These are phyloP conservation scores for Oryzias dopingdopingensis DNA, from an alignment of 2,797 vertebrate genomes.

Conservation along the genomic window DNA sequence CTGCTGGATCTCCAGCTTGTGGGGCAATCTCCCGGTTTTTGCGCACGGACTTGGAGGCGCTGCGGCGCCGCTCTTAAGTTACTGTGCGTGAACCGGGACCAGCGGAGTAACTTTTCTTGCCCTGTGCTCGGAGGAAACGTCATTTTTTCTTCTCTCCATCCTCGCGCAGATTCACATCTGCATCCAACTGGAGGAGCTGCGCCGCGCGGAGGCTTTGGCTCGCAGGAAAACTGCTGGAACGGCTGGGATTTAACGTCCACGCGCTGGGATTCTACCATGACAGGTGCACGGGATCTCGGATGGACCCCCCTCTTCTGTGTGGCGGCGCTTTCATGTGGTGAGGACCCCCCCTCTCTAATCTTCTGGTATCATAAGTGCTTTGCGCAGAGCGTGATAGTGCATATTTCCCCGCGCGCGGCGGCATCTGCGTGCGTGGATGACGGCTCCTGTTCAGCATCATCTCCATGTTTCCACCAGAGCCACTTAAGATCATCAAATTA, in stretches of 20 bases:
- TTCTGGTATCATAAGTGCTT: constrained; percentile 1
- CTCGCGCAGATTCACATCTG: constrained; percentile 6
- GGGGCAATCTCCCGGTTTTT: constrained; percentile 7
- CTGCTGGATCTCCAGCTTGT: constrained; percentile 33
- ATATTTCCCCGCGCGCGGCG: constrained; percentile 48
- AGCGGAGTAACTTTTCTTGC: too few relatives aligned
- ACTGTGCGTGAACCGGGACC: too few relatives aligned
- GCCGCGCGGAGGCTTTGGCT: constrained; percentile 37
- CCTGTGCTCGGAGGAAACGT: neutral
- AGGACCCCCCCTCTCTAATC: constrained; percentile 10
- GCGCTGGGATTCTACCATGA: constrained; percentile 74
- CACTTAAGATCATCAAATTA: too few relatives aligned
- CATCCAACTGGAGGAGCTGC: constrained; percentile 45
- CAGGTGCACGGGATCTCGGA: constrained; percentile 65
- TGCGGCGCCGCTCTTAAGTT: neutral
- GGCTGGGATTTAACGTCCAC: constrained; percentile 64
- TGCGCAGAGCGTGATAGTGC: constrained; percentile 36
- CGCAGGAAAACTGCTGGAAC: constrained; percentile 41
- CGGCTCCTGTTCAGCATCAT: constrained; percentile 41
- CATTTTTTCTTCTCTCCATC: neutral
- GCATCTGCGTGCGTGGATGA: constrained; percentile 24
- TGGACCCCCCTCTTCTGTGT: constrained; percentile 70
- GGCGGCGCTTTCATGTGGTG: constrained; percentile 72
- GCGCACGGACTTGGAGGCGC: constrained; percentile 18
- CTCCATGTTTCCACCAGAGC: too few relatives aligned